Evolutionary conservation across 1,140 invertebrate species (phyloP).

Genomic region (Drosophila hydei): DNA sequence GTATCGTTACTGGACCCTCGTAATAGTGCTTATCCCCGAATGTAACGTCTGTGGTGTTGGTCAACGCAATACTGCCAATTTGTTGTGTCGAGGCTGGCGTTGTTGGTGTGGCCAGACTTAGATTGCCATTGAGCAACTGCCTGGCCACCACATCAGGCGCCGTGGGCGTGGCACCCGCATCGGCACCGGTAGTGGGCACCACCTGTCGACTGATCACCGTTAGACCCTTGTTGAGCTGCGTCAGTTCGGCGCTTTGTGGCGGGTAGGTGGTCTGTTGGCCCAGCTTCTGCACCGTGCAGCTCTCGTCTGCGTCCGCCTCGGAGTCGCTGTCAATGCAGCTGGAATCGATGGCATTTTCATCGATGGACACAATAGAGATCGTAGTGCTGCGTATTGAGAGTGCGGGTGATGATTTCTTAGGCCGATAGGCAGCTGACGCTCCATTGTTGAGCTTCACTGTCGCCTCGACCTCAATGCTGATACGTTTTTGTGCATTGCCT

Average conservation of each 20-base stretch:
- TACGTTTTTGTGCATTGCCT: slow-evolving; percentile 39
- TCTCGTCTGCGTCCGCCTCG: slow-evolving; percentile 63
- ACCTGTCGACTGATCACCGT: slow-evolving; percentile 63
- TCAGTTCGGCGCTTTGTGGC: slow-evolving; percentile 62
- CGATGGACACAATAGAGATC: slow-evolving; percentile 78
- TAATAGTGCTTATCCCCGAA: slow-evolving; percentile 88
- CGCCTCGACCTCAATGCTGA: slow-evolving; percentile 66
- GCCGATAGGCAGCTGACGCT: slow-evolving; percentile 6
- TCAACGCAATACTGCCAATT: slow-evolving; percentile 85
- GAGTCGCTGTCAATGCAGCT: slow-evolving; percentile 80
- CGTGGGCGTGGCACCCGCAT: background rate
- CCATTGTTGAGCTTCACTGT: slow-evolving; percentile 56
- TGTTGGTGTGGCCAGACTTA: slow-evolving; percentile 46
- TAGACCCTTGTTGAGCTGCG: slow-evolving; percentile 69
- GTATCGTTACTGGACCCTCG: slow-evolving; percentile 88
- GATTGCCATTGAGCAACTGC: slow-evolving; percentile 60
- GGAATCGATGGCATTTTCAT: slow-evolving; percentile 78
- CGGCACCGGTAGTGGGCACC: slow-evolving; percentile 22
- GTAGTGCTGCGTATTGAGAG: slow-evolving; percentile 74
- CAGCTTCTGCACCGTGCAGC: slow-evolving; percentile 77
- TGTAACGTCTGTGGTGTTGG: slow-evolving; percentile 87
- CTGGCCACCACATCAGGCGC: slow-evolving; percentile 47
- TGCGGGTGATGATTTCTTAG: slow-evolving; percentile 52
- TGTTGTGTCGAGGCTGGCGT: slow-evolving; percentile 42
- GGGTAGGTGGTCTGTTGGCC: slow-evolving; percentile 71